phyloP scores from a whole-genome alignment of 2,113 vertebrate species.

The Calyptommatus sinebrachiatus region DNA sequence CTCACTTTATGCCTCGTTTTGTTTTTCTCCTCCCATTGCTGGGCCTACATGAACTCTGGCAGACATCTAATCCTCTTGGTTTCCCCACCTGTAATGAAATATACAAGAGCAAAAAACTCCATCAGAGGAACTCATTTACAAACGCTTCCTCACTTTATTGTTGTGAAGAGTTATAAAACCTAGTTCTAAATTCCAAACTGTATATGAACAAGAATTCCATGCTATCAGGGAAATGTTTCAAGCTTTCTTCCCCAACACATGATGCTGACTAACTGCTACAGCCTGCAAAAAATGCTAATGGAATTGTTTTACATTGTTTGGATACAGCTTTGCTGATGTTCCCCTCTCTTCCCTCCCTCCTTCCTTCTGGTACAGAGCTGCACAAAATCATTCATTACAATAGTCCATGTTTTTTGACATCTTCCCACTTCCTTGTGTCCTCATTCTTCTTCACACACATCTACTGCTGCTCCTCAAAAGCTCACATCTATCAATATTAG shows the following conservation, averaged over 20 bases:
- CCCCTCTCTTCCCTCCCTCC: background rate
- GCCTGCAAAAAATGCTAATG: slow-evolving; percentile 56
- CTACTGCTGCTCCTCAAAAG: slow-evolving; percentile 40
- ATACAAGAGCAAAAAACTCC: slow-evolving; percentile 69
- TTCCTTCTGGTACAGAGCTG: background rate
- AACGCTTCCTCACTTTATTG: slow-evolving; percentile 60
- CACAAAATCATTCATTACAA: background rate
- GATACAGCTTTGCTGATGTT: too few relatives aligned
- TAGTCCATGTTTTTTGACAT: background rate
- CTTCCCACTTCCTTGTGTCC: background rate
- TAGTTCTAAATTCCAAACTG: slow-evolving; percentile 10
- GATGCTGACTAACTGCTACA: slow-evolving; percentile 43
- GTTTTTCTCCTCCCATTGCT: slow-evolving; percentile 71
- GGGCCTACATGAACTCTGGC: slow-evolving; percentile 64
- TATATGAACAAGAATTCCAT: slow-evolving; percentile 40
- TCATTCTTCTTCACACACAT: slow-evolving; percentile 35
- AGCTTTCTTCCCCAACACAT: slow-evolving; percentile 44
- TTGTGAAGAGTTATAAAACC: slow-evolving; percentile 39
- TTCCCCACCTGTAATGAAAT: slow-evolving; percentile 80
- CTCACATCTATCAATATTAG: slow-evolving; percentile 63
- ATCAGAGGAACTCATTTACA: slow-evolving; percentile 65
- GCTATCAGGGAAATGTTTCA: slow-evolving; percentile 29
- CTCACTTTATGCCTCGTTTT: slow-evolving; percentile 66
- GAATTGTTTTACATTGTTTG: background rate
- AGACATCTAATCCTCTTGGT: slow-evolving; percentile 75